Percentiles rank a stretch among this genome's conserved stretches.
phyloP scores from a whole-genome alignment of 2,888 invertebrate genomes.

The Pherbina coryleti region DNA sequence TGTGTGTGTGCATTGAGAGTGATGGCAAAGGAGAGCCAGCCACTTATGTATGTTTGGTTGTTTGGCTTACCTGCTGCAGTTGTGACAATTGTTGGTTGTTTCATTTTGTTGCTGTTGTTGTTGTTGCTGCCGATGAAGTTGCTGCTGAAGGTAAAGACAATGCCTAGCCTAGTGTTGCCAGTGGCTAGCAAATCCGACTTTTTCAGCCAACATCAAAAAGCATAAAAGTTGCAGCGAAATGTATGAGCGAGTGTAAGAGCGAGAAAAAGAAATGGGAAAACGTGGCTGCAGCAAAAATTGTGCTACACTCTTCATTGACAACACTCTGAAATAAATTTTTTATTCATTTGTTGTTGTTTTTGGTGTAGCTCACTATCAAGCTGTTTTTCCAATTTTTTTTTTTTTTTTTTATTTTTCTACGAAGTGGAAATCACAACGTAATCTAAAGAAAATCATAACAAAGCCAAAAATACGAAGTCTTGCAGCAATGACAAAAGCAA shows the following conservation, averaged over 20 bases:
- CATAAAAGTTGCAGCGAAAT: constrained; percentile 42
- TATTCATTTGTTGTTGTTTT: neutral
- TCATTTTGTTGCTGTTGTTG: constrained; percentile 11
- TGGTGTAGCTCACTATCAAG: neutral
- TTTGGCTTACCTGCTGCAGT: neutral
- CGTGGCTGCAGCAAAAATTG: neutral
- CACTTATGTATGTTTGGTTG: too few relatives aligned
- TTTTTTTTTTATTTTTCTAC: neutral
- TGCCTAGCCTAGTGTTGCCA: constrained; percentile 2
- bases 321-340: neutral
- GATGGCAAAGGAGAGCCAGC: too few relatives aligned
- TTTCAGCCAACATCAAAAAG: constrained; percentile 62
- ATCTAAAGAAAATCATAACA: neutral
- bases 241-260: neutral
- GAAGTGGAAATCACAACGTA: neutral
- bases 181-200: constrained; percentile 53
- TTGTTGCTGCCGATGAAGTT: constrained; percentile 12
- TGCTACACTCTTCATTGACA: neutral
- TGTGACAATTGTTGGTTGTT: neutral
- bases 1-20: too few relatives aligned
- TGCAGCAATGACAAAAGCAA: constrained; percentile 36
- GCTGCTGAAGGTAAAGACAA: constrained; percentile 2
- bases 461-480: constrained; percentile 1
- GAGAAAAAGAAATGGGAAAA: neutral
- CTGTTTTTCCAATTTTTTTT: neutral